Conservation (phyloP, 2,888 invertebrate species). For the Acanthosepion pharaonis region DNA sequence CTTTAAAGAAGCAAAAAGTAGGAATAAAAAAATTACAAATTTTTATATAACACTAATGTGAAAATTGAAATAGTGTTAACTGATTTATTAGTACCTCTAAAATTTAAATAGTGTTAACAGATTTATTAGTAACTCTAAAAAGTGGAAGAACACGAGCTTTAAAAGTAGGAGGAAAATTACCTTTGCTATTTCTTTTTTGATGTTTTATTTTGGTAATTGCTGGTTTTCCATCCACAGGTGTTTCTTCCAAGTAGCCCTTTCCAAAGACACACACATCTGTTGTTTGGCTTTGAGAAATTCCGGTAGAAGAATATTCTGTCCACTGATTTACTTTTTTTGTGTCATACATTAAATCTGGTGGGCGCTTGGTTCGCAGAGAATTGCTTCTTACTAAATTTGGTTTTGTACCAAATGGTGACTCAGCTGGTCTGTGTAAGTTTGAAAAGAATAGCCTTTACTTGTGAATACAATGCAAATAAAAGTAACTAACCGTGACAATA, state of each 20-base stretch:
- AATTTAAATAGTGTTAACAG: no score
- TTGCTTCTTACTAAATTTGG: constrained; percentile 35
- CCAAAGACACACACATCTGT: constrained; percentile 37
- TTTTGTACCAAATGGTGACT: constrained; percentile 24
- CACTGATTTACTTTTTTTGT: constrained; percentile 40
- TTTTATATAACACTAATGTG: not conserved
- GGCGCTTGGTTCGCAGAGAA: not conserved
- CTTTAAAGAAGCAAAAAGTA: no score
- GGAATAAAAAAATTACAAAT: not conserved
- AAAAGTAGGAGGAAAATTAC: not conserved
- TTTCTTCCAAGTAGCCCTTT: constrained; percentile 17
- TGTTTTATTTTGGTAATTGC: constrained; percentile 17
- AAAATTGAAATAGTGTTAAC: no score
- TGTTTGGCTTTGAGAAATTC: constrained; percentile 37
- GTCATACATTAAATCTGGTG: constrained; percentile 4
- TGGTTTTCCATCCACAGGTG: not conserved
- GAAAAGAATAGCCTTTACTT: not conserved
- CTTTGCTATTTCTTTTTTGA: constrained; percentile 43
- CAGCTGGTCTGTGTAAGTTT: not conserved
- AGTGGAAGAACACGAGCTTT: not conserved
- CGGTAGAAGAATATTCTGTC: not conserved
- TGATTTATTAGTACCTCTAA: no score
- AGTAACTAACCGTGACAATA: not conserved
- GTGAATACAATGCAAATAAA: not conserved
- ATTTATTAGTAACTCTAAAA: not conserved